Evolutionary conservation across 1,140 invertebrate genomes (phyloP).

Genomic region (Ceratina calcarata): DNA sequence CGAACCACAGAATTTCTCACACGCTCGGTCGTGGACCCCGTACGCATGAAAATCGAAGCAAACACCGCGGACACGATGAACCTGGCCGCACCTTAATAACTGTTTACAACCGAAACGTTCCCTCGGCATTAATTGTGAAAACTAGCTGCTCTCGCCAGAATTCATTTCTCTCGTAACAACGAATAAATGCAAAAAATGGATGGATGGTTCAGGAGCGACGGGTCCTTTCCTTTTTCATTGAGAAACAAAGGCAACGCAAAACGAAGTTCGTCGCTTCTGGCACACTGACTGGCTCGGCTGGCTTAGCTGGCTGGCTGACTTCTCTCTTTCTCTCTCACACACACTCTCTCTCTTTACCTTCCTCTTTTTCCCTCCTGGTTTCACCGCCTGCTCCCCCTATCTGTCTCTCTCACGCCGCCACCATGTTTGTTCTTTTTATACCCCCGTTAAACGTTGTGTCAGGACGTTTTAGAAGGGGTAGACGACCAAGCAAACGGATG

Average conservation of each 20-base stretch:
- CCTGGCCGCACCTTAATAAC: slow-evolving; percentile 48
- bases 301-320: slow-evolving; percentile 43
- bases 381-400: slow-evolving; percentile 13
- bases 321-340: slow-evolving; percentile 8
- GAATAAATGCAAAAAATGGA: slow-evolving; percentile 12
- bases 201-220: slow-evolving; percentile 32
- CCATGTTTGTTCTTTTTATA: slow-evolving; percentile 63
- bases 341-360: slow-evolving; percentile 12
- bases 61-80: slow-evolving; percentile 33
- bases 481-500: slow-evolving; percentile 46
- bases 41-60: slow-evolving; percentile 56
- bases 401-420: slow-evolving; percentile 52
- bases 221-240: slow-evolving; percentile 13
- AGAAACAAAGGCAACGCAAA: slow-evolving; percentile 55
- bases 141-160: background rate
- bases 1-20: slow-evolving; percentile 31
- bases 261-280: slow-evolving; percentile 63
- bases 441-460: slow-evolving; percentile 53
- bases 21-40: slow-evolving; percentile 39
- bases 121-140: slow-evolving; percentile 33
- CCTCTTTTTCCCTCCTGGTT: slow-evolving; percentile 8
- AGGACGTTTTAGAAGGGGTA: slow-evolving; percentile 46
- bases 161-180: too few relatives aligned
- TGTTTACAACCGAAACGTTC: slow-evolving; percentile 41
- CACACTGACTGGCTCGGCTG: slow-evolving; percentile 57